Conservation (phyloP, 2,797 vertebrate species). For the Rachycentron canadum region DNA sequence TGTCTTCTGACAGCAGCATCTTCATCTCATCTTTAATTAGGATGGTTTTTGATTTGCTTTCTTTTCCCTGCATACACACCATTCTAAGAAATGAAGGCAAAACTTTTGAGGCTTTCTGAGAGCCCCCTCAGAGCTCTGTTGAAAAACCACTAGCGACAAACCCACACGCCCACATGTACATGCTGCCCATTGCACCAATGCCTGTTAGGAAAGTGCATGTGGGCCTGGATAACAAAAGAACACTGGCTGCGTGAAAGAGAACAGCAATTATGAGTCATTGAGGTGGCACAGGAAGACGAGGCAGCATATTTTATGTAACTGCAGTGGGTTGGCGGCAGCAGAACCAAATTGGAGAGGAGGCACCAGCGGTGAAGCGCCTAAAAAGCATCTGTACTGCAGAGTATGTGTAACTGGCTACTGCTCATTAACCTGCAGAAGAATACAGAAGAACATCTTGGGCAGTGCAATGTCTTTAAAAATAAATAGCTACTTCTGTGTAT, state of each 20-base stretch:
- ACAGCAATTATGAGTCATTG: slow-evolving; percentile 85
- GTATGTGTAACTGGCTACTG: slow-evolving; percentile 24
- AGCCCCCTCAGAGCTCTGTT: slow-evolving; percentile 39
- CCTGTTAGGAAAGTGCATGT: slow-evolving; percentile 64
- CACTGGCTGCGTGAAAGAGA: slow-evolving; percentile 72
- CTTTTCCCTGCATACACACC: not conserved
- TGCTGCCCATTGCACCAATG: slow-evolving; percentile 67
- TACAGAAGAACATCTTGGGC: slow-evolving; percentile 4
- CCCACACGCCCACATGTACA: slow-evolving; percentile 57
- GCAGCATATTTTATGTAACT: slow-evolving; percentile 80
- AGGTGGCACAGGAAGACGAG: slow-evolving; percentile 76
- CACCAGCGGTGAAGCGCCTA: slow-evolving; percentile 48
- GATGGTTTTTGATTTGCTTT: slow-evolving; percentile 26
- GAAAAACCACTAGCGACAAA: slow-evolving; percentile 41
- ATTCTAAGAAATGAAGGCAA: slow-evolving; percentile 7
- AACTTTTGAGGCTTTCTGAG: slow-evolving; percentile 33
- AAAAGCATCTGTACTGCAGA: slow-evolving; percentile 62
- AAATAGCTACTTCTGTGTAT: slow-evolving; percentile 2
- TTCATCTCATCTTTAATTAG: slow-evolving; percentile 56
- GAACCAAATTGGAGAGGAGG: slow-evolving; percentile 69
- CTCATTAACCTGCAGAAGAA: slow-evolving; percentile 37
- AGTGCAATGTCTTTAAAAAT: slow-evolving; percentile 22
- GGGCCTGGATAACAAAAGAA: slow-evolving; percentile 77
- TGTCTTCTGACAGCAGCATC: slow-evolving; percentile 51
- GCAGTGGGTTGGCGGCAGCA: slow-evolving; percentile 65